Percentiles rank a stretch among this genome's conserved stretches.
Evolutionary conservation across 2,797 vertebrate species (phyloP).

Genomic region (Anabacerthia variegaticeps): DNA sequence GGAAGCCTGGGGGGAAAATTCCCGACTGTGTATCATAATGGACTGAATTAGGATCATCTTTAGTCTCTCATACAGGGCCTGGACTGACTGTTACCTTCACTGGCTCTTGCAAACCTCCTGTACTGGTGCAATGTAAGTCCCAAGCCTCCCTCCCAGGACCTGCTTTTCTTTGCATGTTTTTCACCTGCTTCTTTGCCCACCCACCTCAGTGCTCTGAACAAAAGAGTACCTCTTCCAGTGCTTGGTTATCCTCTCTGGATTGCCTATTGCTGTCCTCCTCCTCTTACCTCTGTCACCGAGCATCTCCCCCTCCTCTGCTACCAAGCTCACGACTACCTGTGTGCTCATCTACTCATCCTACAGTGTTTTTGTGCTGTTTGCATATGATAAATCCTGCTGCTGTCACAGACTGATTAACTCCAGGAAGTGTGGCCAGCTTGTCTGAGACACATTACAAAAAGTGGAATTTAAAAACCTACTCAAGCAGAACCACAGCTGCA

Average conservation of each 20-base stretch:
- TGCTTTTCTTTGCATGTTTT: background rate
- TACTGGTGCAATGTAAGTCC: background rate
- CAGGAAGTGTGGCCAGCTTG: slow-evolving; percentile 24
- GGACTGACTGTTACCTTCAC: background rate
- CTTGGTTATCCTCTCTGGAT: background rate
- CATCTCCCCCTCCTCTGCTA: background rate
- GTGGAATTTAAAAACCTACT: background rate
- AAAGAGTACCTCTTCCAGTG: background rate
- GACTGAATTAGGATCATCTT: background rate
- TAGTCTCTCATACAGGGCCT: background rate
- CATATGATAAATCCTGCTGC: slow-evolving; percentile 5
- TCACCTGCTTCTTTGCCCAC: background rate
- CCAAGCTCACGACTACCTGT: slow-evolving; percentile 30
- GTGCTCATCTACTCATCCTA: slow-evolving; percentile 33
- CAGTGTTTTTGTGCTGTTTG: background rate
- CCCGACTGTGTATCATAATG: background rate
- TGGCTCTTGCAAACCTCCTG: background rate
- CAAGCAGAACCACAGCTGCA: slow-evolving; percentile 40
- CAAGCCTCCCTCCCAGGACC: background rate
- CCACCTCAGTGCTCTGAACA: background rate
- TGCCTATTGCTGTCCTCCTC: background rate
- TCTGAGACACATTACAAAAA: background rate
- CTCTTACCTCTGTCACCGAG: background rate
- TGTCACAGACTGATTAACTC: slow-evolving; percentile 5
- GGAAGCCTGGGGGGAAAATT: background rate